Percentiles rank a stretch among this genome's conserved stretches.
Evolutionary conservation across 2,888 invertebrate species (phyloP).

Genomic region (Allophyes oxyacanthae): DNA sequence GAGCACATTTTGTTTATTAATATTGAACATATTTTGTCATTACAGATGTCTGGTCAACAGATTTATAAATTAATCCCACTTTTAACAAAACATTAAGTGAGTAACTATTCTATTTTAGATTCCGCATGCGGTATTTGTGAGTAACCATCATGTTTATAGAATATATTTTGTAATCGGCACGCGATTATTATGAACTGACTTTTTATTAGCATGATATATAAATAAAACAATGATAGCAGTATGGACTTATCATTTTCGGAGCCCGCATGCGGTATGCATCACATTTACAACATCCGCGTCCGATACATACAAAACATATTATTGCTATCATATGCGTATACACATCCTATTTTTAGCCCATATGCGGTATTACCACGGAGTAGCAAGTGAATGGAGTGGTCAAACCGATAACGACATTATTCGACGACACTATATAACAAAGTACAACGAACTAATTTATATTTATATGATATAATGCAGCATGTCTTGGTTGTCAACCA

Average conservation of each 20-base stretch:
- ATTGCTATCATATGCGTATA: constrained; percentile 46
- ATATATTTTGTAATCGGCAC: neutral
- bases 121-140: constrained; percentile 17
- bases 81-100: constrained; percentile 20
- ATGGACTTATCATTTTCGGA: neutral
- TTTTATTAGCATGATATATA: neutral
- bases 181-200: constrained; percentile 18
- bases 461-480: too few relatives aligned
- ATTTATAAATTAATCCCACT: constrained; percentile 3
- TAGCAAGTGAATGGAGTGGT: constrained; percentile 23
- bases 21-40: constrained; percentile 24
- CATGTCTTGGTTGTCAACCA: too few relatives aligned
- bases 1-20: constrained; percentile 29
- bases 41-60: constrained; percentile 13
- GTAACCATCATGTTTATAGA: too few relatives aligned
- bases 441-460: too few relatives aligned
- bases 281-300: constrained; percentile 28
- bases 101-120: constrained; percentile 5
- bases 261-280: constrained; percentile 27
- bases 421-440: too few relatives aligned
- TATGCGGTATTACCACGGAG: constrained; percentile 11
- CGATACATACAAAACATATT: constrained; percentile 36
- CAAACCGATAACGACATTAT: neutral
- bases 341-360: constrained; percentile 30
- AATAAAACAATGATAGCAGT: constrained; percentile 1